Evolutionary conservation across 2,888 invertebrate genomes (phyloP).

Genomic region (Synanthedon andrenaeformis): DNA sequence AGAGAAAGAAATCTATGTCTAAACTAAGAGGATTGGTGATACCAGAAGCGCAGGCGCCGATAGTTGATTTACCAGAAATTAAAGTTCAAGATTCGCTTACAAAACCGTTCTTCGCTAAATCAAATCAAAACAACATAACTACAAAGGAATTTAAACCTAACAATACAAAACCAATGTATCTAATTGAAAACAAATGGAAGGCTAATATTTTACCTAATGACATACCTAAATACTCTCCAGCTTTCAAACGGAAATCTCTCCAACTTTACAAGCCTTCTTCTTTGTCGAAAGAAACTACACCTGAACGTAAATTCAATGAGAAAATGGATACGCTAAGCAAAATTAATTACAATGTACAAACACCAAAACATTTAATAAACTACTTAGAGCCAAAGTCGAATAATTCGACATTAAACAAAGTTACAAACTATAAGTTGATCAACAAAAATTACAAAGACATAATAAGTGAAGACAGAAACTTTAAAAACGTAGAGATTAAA

Average conservation of each 20-base stretch:
- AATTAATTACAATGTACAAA: conserved; percentile 26
- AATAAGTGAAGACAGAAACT: conserved; percentile 39
- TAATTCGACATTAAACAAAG: conserved; percentile 21
- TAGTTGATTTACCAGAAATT: conserved; percentile 85
- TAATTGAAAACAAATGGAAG: conserved; percentile 58
- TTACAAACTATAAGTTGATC: conserved; percentile 17
- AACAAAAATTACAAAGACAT: conserved; percentile 42
- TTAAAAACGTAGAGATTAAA: conserved; percentile 57
- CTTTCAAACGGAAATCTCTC: conserved; percentile 81
- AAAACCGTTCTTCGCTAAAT: conserved; percentile 54
- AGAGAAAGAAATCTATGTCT: conserved; percentile 83
- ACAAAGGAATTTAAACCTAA: conserved; percentile 35
- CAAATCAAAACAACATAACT: conserved; percentile 31
- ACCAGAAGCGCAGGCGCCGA: conserved; percentile 78
- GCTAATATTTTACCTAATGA: conserved; percentile 56
- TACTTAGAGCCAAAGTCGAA: conserved; percentile 33
- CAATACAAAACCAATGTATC: conserved; percentile 31
- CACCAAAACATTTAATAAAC: conserved; percentile 28
- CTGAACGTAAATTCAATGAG: conserved; percentile 47
- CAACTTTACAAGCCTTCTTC: conserved; percentile 71
- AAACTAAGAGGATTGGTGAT: conserved; percentile 90
- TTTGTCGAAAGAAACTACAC: conserved; percentile 60
- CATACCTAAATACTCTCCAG: conserved; percentile 84
- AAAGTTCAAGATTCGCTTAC: conserved; percentile 75
- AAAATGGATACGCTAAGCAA: conserved; percentile 36